These are phyloP conservation scores for Grallaria varia DNA, from an alignment of 2,113 vertebrate genomes.

Conservation along the genomic window DNA sequence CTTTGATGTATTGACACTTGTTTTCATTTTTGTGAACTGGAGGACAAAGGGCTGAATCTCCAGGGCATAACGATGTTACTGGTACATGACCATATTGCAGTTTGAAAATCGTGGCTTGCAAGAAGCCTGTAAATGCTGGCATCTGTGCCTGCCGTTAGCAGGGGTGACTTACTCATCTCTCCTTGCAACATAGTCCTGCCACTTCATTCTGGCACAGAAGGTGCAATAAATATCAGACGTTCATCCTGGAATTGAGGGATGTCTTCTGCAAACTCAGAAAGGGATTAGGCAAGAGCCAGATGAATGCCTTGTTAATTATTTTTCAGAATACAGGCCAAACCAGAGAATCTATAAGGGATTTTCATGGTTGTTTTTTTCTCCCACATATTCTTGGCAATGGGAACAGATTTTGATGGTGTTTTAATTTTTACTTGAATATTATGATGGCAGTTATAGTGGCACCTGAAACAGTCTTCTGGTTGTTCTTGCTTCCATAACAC, in stretches of 20 bases:
- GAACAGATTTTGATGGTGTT: not conserved
- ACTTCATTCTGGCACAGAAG: not conserved
- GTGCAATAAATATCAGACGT: not conserved
- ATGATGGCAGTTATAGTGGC: not conserved
- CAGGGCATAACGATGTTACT: not conserved
- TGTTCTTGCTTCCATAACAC: not conserved
- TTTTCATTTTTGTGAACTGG: not conserved
- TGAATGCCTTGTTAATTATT: not conserved
- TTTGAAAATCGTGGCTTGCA: not conserved
- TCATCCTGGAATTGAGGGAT: not conserved
- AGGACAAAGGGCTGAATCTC: not conserved
- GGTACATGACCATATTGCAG: not conserved
- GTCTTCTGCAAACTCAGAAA: not conserved
- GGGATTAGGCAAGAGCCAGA: not conserved
- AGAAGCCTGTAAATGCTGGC: not conserved
- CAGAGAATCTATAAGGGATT: not conserved
- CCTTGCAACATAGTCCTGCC: not conserved
- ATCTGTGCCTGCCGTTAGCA: not conserved
- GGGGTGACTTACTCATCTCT: accelerated
- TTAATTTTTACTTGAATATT: not conserved
- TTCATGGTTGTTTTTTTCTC: not conserved
- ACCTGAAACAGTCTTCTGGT: not conserved
- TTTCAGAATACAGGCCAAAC: not conserved
- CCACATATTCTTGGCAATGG: not conserved
- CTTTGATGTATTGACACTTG: not conserved